These are phyloP conservation scores for Chascanopsetta lugubris DNA, from an alignment of 2,113 vertebrate species.

Conservation along the genomic window DNA sequence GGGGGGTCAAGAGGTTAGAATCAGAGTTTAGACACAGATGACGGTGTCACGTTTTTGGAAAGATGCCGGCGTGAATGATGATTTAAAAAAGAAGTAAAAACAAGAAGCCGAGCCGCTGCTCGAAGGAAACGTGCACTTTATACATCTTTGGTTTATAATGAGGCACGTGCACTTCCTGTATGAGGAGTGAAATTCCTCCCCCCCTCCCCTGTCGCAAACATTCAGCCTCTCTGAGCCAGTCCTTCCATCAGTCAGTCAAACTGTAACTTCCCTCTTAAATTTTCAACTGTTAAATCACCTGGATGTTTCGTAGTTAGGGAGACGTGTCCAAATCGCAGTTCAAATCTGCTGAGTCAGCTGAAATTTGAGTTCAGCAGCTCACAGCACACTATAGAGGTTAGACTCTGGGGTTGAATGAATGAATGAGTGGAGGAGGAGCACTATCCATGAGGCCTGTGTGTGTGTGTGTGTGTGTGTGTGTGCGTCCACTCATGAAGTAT, in stretches of 20 bases:
- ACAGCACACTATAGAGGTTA: constrained; percentile 19
- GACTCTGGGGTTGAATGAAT: constrained; percentile 23
- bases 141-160: background rate
- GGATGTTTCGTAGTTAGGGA: background rate
- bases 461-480: no score
- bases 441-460: constrained; percentile 39
- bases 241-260: background rate
- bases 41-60: background rate
- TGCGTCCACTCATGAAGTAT: constrained; percentile 60
- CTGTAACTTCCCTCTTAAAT: background rate
- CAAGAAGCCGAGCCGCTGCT: background rate
- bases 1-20: constrained; percentile 28
- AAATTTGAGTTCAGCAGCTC: constrained; percentile 20
- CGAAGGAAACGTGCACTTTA: constrained; percentile 1
- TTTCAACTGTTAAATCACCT: background rate
- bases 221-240: no score
- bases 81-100: background rate
- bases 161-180: background rate
- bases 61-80: background rate
- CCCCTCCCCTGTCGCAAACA: background rate
- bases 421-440: constrained; percentile 8
- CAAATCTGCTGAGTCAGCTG: constrained; percentile 2
- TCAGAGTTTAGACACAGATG: constrained; percentile 6
- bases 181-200: background rate
- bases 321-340: background rate